These are phyloP conservation scores for Drosophila tristis DNA, from an alignment of 1,140 invertebrate species.

Conservation along the genomic window DNA sequence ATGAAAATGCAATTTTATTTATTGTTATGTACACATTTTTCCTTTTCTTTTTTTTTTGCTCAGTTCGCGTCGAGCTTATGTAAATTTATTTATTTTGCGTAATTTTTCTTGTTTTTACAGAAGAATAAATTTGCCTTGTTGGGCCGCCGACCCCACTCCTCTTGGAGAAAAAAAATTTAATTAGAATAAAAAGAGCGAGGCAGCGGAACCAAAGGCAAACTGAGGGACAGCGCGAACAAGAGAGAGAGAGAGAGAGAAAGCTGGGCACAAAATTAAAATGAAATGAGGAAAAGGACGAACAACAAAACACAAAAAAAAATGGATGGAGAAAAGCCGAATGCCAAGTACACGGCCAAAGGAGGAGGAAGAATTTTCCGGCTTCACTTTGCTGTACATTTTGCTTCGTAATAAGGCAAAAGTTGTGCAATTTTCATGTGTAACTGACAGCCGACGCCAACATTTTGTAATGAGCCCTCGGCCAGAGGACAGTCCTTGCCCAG, in stretches of 20 bases:
- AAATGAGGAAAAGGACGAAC: slow-evolving; percentile 43
- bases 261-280: slow-evolving; percentile 68
- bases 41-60: slow-evolving; percentile 18
- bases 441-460: slow-evolving; percentile 69
- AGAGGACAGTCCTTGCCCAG: slow-evolving; percentile 15
- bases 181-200: slow-evolving; percentile 78
- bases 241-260: slow-evolving; percentile 26
- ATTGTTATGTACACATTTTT: slow-evolving; percentile 79
- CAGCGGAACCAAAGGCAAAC: slow-evolving; percentile 36
- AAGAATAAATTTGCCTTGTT: slow-evolving; percentile 78
- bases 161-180: slow-evolving; percentile 69
- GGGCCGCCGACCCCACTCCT: slow-evolving; percentile 20
- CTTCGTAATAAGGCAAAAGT: slow-evolving; percentile 78
- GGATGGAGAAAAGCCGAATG: slow-evolving; percentile 8
- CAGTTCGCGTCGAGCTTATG: slow-evolving; percentile 68
- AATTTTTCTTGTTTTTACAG: slow-evolving; percentile 83
- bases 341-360: slow-evolving; percentile 27
- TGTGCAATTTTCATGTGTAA: slow-evolving; percentile 83
- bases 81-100: slow-evolving; percentile 84
- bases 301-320: slow-evolving; percentile 20
- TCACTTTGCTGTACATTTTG: slow-evolving; percentile 46
- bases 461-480: slow-evolving; percentile 69
- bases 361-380: slow-evolving; percentile 33
- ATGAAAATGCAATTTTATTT: slow-evolving; percentile 82
- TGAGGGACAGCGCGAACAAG: neutral